Base-by-base conservation (phyloP, 1,140 invertebrate species). In the Drepana arcuata region DNA sequence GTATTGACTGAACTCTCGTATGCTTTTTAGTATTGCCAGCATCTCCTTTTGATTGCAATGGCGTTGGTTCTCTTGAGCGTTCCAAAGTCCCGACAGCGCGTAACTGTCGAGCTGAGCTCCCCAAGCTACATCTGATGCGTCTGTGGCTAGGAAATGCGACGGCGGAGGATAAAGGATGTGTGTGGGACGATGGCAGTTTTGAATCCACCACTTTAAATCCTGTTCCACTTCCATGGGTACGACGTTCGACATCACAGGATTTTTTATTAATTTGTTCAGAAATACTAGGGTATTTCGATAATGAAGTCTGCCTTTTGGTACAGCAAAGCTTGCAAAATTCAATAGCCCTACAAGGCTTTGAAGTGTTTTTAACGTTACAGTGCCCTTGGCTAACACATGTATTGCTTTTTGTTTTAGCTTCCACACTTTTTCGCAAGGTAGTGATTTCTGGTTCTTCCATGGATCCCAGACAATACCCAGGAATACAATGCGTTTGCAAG, bases 291-390 rank as follows among this genome's bases (percentile, higher is more conserved):
- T 35, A 5, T 51, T 34, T 16, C 38, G 50, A 24, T 54, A 39
- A 11, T 26, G 2, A 10, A 60, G 37, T 4, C 55, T 51, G 84
- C 86, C 26, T 84, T 82, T 36, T 79, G 50, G 58, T 85, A 85
- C 41, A 65, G 87, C 46, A 82, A 82, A 44, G 84, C 84, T 41
- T 67, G 83, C 79, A 48, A 79, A 82, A 2, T 85, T 78, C 3
- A 62, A 30, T 38, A 25, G 35, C 13, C 39, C 37, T 25, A 48
- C 36, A 25, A 60, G 30, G 0, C 16, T 27, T 14, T 60, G 56
- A 7, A 21, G 16, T 23, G 52, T 34, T 46, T 34, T 50, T 13
- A 55, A 30, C 13, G 41, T 42, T 32, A 36, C 41, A 13, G 14
- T 58, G 34, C 23, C 18, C 35, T 2, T 32, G 7, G 12, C 5